A percentile compares a stretch with the other conserved stretches of the same genome.
These are phyloP conservation scores for Ceyx melanurus DNA, from an alignment of 2,113 vertebrate genomes.

Conservation along the genomic window DNA sequence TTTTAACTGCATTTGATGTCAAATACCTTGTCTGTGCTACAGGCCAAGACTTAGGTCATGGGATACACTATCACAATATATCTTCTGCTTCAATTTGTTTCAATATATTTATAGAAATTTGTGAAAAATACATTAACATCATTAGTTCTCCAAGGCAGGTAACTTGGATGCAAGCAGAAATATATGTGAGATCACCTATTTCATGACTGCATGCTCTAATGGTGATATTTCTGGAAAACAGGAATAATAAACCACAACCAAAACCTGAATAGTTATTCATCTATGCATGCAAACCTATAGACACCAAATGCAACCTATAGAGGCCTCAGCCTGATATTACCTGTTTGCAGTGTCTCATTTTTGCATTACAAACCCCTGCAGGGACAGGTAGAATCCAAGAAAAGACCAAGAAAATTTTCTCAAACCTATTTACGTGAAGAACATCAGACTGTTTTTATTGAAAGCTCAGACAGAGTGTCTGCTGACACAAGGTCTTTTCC, in stretches of 20 bases:
- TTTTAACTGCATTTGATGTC: not conserved
- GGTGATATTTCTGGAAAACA: not conserved
- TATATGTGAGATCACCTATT: not conserved
- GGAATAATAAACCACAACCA: not conserved
- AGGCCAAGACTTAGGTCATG: not conserved
- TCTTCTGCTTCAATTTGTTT: not conserved
- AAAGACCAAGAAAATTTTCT: not conserved
- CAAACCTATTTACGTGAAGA: not conserved
- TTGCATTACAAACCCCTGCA: not conserved
- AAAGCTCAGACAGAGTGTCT: not conserved
- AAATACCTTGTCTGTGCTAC: not conserved
- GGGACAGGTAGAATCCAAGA: not conserved
- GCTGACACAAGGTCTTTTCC: not conserved
- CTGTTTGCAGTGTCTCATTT: not conserved
- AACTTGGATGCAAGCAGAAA: not conserved
- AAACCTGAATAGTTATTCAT: not conserved
- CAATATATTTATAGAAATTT: not conserved
- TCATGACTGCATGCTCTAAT: not conserved
- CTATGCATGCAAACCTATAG: rapidly evolving
- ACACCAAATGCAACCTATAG: not conserved
- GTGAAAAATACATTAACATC: not conserved
- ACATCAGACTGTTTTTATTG: not conserved
- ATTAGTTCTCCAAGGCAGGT: not conserved
- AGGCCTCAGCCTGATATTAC: not conserved
- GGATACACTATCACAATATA: not conserved